phyloP scores from a whole-genome alignment of 1,140 invertebrate species.

The Lordiphosa mommai region DNA sequence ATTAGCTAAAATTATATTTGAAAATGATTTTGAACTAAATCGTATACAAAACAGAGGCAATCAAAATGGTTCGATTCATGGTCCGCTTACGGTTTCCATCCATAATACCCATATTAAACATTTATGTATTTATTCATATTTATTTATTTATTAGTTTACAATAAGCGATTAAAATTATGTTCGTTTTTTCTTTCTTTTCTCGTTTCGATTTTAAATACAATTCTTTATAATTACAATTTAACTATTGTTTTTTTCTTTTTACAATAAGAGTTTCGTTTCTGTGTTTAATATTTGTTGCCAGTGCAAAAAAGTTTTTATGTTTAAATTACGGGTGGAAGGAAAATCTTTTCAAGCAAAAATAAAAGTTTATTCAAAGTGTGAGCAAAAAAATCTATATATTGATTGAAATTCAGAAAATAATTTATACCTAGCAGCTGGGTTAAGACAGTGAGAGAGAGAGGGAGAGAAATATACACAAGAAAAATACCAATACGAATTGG shows the following conservation, averaged over 20 bases:
- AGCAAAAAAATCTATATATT: constrained; percentile 45
- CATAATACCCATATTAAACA: not conserved
- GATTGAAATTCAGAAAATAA: constrained; percentile 57
- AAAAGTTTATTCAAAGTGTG: constrained; percentile 58
- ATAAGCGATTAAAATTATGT: constrained; percentile 76
- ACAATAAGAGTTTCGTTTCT: constrained; percentile 42
- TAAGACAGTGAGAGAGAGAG: constrained; percentile 4
- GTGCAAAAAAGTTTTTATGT: constrained; percentile 71
- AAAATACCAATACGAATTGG: constrained; percentile 61
- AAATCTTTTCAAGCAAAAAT: constrained; percentile 58
- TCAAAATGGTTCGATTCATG: no score
- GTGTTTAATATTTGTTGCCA: constrained; percentile 71
- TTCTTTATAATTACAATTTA: constrained; percentile 78
- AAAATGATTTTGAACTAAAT: no score
- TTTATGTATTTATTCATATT: constrained; percentile 66
- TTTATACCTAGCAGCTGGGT: constrained; percentile 57
- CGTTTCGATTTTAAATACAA: constrained; percentile 52
- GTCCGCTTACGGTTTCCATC: no score
- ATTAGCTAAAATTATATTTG: no score
- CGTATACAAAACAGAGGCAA: no score
- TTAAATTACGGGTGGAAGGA: constrained; percentile 32
- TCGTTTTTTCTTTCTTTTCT: constrained; percentile 41
- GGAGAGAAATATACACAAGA: constrained; percentile 64
- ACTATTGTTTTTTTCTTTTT: constrained; percentile 74
- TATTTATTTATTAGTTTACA: constrained; percentile 79